Base-by-base conservation (phyloP, 2,797 vertebrate genomes). In the Jordanella pulchra region DNA sequence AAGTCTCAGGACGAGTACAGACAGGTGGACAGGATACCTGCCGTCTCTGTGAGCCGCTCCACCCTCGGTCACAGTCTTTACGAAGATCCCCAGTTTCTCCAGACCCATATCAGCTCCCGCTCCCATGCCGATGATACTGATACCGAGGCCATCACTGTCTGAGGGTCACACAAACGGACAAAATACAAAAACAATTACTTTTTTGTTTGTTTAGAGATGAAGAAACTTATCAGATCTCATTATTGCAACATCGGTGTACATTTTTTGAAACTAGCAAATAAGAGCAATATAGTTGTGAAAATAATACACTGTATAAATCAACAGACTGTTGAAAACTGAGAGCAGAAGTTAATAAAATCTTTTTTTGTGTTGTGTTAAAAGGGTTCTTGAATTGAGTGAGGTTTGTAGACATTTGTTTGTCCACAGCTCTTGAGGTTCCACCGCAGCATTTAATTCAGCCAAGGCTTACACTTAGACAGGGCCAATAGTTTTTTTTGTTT, bases 71-170 rank as follows among this genome's bases (percentile, higher is more conserved):
- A 99, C 97, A 0, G 97, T 99, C 93, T 99, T 99, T 51, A 99
- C 97, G 0, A 99, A 99, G 93, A 99, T 99, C 7, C 97, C 97
- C 74, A 99, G 86, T 79, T 99, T 99, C 92, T 99, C 98, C 90
- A 99, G 94, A 45, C 97, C 98, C 97, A 98, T 98, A 80, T 99
- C 98, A 0, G 98, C 98, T 39, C 98, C 98, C 0, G 97, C 98
- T 0, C 98, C 98, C 97, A 99, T 99, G 13, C 97, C 97, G 0
- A 99, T 99, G 87, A 99, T 99, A 86, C 97, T 99, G 93, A 99
- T 98, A 3, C 97, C 97, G 83, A 99, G 88, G 55, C 97, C 97
- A 5, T 97, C 97, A 0, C 94, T 95, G 86, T 98, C 97, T 99
- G 80, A 73, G 23, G 76, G 1, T 74, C 50, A 42, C 54, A 51